Base-by-base conservation (phyloP, 1,140 invertebrate genomes). In the Drosophila varians region DNA sequence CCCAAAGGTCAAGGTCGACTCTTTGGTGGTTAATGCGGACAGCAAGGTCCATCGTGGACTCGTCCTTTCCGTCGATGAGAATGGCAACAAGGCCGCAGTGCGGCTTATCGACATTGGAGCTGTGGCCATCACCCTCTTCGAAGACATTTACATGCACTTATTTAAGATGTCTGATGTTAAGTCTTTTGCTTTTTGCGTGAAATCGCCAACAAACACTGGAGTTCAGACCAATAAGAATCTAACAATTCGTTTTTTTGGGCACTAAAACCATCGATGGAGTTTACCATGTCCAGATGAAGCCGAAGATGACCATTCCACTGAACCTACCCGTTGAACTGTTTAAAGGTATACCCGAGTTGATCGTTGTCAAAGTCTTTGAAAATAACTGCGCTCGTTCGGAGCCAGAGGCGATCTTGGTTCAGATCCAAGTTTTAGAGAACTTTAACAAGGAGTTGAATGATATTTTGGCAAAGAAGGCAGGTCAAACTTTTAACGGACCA, bases 161-260 rank as follows among this genome's bases (percentile, higher is more conserved):
- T n/a, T 25, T 1, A 38, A 36, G 6, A 82, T 87, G 62, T 51
- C 73, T 3, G 58, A 70, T 4, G 1, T 12, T 11, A 62, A 77
- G 3, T 57, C 73, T 0, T 77, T 36, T 46, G 68, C 77, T 0
- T 74, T 80, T 5, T 46, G 60, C 0, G 82, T 74, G 0, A 77
- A 66, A 9, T 4, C 70, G 28, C 58, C 69, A 0, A 40, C 43
- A 0, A 64, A 74, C 5, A 46, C 43, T 3, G 47, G 31, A 2
- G 42, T 87, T n/a, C 46, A 76, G n/a, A 8, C 40, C 1, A 87
- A 77, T 9, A 74, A 80, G n/a, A 45, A 38, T 9, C 2, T 87
- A 0, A 36, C 51, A 0, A 38, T 86, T 3, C 58, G 64, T 4
- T 8, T 87, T n/a, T 0, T 5, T 87, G 4, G 77, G 58, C 7